phyloP scores from a whole-genome alignment of 2,113 vertebrate species.

The Micromys minutus region DNA sequence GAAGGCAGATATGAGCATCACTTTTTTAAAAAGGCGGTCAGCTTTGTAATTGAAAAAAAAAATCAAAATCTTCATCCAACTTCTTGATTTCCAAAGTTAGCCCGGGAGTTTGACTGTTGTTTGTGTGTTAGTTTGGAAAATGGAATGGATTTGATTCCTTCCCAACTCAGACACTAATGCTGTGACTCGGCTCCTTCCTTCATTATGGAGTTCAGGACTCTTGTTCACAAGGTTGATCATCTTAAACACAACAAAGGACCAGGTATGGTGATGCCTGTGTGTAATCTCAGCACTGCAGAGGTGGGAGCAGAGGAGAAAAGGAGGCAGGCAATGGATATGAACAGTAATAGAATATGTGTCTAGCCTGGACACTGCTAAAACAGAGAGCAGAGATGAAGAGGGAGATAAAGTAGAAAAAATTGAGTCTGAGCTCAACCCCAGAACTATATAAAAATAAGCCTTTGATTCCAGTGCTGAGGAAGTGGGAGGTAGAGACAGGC shows the following conservation, averaged over 20 bases:
- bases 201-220: background rate
- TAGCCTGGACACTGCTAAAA: background rate
- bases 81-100: slow-evolving; percentile 14
- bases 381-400: background rate
- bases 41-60: background rate
- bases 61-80: background rate
- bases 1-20: background rate
- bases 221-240: background rate
- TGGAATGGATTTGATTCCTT: background rate
- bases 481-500: background rate
- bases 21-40: background rate
- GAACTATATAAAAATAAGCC: background rate
- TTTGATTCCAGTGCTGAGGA: background rate
- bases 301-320: background rate
- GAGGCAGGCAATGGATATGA: background rate
- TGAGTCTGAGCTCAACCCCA: background rate
- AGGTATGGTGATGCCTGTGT: background rate
- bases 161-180: background rate
- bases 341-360: background rate
- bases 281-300: background rate
- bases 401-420: background rate
- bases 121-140: slow-evolving; percentile 27
- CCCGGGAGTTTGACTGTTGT: background rate
- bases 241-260: background rate
- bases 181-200: background rate